These are phyloP conservation scores for Lottia scabra DNA, from an alignment of 2,888 invertebrate genomes.

Conservation along the genomic window DNA sequence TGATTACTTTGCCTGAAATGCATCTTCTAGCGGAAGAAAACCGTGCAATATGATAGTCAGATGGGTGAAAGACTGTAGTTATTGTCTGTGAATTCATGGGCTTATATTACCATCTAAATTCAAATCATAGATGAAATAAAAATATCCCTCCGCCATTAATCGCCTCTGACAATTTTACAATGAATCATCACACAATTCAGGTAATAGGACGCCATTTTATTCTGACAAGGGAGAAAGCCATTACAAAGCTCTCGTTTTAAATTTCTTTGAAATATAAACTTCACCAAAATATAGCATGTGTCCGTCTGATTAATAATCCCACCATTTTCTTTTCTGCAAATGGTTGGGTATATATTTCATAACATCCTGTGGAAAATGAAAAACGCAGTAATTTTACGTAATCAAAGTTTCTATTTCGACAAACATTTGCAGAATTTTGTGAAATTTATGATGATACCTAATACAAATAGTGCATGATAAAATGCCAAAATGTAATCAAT, in stretches of 20 bases:
- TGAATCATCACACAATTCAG: slow-evolving; percentile 36
- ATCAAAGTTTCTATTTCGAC: neutral
- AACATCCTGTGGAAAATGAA: slow-evolving; percentile 17
- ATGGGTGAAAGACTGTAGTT: slow-evolving; percentile 10
- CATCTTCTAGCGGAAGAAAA: neutral
- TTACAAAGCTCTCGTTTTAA: slow-evolving; percentile 6
- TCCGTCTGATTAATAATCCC: too few species aligned
- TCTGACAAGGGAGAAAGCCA: slow-evolving; percentile 15
- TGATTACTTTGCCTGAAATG: slow-evolving; percentile 11
- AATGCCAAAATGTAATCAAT: slow-evolving; percentile 3
- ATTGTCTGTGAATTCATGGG: neutral
- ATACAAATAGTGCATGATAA: neutral
- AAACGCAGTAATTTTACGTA: neutral
- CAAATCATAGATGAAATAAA: slow-evolving; percentile 29
- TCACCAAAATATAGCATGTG: neutral
- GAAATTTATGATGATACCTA: slow-evolving; percentile 1
- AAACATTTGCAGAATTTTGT: neutral
- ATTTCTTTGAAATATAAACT: neutral
- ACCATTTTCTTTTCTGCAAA: too few species aligned
- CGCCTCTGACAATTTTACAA: slow-evolving; percentile 33
- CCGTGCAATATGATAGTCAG: slow-evolving; percentile 7
- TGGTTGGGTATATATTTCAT: slow-evolving; percentile 14
- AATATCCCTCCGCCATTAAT: slow-evolving; percentile 39
- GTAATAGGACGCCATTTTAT: slow-evolving; percentile 28
- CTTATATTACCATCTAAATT: neutral